Evolutionary conservation across 2,797 vertebrate genomes (phyloP), one percentile per base, ranked within the genome.

Genomic region (Toxotes lorentzi): DNA sequence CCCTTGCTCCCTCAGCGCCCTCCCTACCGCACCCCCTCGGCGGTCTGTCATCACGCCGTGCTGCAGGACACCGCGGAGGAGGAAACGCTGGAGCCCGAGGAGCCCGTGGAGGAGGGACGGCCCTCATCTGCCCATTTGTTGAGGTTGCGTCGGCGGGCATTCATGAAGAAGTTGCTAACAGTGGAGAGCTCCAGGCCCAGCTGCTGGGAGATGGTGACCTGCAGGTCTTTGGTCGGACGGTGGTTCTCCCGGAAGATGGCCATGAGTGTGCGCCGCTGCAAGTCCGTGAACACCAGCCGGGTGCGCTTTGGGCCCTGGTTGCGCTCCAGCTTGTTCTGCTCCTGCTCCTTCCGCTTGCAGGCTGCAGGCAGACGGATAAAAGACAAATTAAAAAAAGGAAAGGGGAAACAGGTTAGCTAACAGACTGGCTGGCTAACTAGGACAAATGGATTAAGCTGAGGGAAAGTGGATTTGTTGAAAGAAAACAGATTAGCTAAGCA

Each of bases 161-260:
- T 97, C 96, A 97, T 97, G 94, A 97, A 97, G 95, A 97, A 97
- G 92, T 97, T 97, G 95, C 95, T 96, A 81, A 97, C 96, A 0
- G 96, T 97, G 83, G 96, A 96, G 4, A 96, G 95, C 95, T 96
- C 96, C 81, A 97, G 93, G 87, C 96, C 96, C 60, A 97, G 95
- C 91, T 96, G 96, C 86, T 96, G 96, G 64, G 96, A 95, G 80
- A 97, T 96, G 92, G 96, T 96, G 92, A 96, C 88, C 93, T 97
- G 96, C 81, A 96, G 94, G 88, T 97, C 96, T 69, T 96, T 96
- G 93, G 95, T 94, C 0, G 96, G 96, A 56, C 96, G 93, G 80
- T 96, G 96, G 94, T 96, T 97, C 93, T 97, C 96, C 73, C 95
- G 91, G 86, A 96, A 97, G 90, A 97, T 96, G 88, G 96, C 96